Conservation (phyloP, 2,888 invertebrate species). For the Callyntrura sp. region DNA sequence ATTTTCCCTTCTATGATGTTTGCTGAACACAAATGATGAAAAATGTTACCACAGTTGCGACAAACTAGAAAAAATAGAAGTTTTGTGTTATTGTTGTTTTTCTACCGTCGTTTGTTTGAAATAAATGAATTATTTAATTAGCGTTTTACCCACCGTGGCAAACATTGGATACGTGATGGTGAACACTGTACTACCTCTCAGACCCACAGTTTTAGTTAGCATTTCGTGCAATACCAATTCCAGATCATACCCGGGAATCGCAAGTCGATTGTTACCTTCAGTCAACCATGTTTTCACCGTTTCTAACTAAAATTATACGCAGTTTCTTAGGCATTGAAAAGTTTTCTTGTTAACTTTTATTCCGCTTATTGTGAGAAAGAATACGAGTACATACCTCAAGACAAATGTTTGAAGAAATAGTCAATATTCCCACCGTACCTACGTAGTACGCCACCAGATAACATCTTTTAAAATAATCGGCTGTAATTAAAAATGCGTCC, state of each 20-base stretch:
- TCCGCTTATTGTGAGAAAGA: no score
- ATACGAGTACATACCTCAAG: slow-evolving; percentile 11
- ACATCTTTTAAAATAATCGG: slow-evolving; percentile 8
- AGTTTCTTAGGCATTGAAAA: no score
- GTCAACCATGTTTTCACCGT: slow-evolving; percentile 40
- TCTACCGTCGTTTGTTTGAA: no score
- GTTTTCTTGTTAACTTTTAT: no score
- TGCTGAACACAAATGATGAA: slow-evolving; percentile 66
- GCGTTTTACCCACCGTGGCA: slow-evolving; percentile 41
- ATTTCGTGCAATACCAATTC: slow-evolving; percentile 54
- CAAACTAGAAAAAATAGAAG: no score
- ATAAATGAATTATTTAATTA: neutral
- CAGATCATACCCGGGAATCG: slow-evolving; percentile 13
- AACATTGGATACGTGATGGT: slow-evolving; percentile 58
- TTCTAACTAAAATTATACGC: slow-evolving; percentile 55
- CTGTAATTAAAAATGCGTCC: slow-evolving; percentile 51
- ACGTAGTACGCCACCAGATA: slow-evolving; percentile 55
- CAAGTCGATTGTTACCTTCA: slow-evolving; percentile 32
- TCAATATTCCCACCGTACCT: slow-evolving; percentile 38
- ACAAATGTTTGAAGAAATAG: slow-evolving; percentile 48
- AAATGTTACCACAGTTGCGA: slow-evolving; percentile 54
- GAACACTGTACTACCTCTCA: slow-evolving; percentile 42
- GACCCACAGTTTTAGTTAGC: slow-evolving; percentile 46
- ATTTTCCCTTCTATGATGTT: no score
- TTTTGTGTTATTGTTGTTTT: no score